A percentile compares a stretch with the other conserved stretches of the same genome.
These are phyloP conservation scores for Myioborus miniatus DNA, from an alignment of 2,797 vertebrate species.

Conservation along the genomic window DNA sequence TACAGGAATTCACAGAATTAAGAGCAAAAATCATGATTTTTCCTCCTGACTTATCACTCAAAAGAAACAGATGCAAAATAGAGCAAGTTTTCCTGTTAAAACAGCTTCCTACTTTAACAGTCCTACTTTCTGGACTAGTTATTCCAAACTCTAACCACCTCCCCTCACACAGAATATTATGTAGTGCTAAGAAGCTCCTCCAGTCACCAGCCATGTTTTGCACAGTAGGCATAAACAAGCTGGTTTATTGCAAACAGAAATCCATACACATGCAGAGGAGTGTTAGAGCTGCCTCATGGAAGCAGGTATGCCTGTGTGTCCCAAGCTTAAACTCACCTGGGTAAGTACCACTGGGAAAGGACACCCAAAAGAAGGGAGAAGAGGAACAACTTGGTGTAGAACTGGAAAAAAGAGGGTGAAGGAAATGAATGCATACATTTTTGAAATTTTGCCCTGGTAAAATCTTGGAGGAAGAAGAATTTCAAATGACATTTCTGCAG, in stretches of 20 bases:
- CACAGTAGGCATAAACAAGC: not conserved
- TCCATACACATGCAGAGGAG: not conserved
- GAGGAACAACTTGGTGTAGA: not conserved
- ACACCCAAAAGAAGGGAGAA: not conserved
- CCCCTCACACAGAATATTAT: constrained; percentile 47
- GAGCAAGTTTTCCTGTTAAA: constrained; percentile 28
- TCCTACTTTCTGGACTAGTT: constrained; percentile 61
- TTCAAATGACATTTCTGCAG: constrained; percentile 37
- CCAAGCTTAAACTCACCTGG: not conserved
- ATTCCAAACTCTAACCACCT: constrained; percentile 40
- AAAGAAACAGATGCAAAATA: constrained; percentile 45
- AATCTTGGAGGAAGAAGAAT: constrained; percentile 20
- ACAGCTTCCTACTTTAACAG: not conserved
- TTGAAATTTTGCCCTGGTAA: not conserved
- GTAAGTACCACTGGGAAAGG: not conserved
- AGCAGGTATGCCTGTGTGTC: not conserved
- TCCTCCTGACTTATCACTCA: not conserved
- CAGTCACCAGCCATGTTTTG: not conserved
- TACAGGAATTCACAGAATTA: constrained; percentile 40
- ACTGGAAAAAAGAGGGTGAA: not conserved
- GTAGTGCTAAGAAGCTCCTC: constrained; percentile 53
- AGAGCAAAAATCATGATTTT: not conserved
- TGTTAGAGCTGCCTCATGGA: not conserved
- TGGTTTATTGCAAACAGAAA: not conserved
- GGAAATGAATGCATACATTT: not conserved